Base-by-base conservation (phyloP, 2,888 invertebrate species). In the Pherbina coryleti region DNA sequence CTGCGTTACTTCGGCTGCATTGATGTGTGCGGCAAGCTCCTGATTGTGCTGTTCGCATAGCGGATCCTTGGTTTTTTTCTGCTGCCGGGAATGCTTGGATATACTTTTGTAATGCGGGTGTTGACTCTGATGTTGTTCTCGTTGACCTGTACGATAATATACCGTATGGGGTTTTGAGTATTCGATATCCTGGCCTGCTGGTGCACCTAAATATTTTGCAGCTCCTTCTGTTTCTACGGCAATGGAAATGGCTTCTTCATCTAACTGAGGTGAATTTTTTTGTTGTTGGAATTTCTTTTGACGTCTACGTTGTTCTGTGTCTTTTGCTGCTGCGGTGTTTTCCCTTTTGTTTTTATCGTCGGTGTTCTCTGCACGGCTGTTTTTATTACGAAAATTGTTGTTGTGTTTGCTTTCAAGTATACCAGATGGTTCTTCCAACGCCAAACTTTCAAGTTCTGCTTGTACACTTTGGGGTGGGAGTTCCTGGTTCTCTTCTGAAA, bases 211-310 rank as follows among this genome's bases (percentile, higher is more conserved):
- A 67, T 67, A n/a, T 22, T n/a, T 37, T n/a, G 34, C n/a, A 34
- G n/a, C 7, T 37, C n/a, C 37, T 22, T 67, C 19, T 34, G 37
- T 19, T 37, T 17, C 37, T 37, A 14, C 28, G 25, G 22, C 37
- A n/a, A 8, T 4, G 5, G 66, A 31, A 17, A 37, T 14, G 11
- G 60, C 17, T 17, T 53, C 69, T 3, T 51, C 51, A 49, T 70
- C 69, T 25, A 51, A 14, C 5, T 17, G 19, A 9, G 69, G 49
- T 17, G 53, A 70, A 31, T 70, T 28, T 17, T 70, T 51, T 25
- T 70, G 69, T 22, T 69, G 19, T 11, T 51, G 19, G n/a, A 70
- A 70, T 31, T 53, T 49, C n/a, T 25, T 49, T 31, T 70, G 69
- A 5, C 51, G 49, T 31, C 69, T 49, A 5, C 51, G 69, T 51